These are phyloP conservation scores for Mesembrinibis cayennensis DNA, from an alignment of 2,113 vertebrate species.

Conservation along the genomic window DNA sequence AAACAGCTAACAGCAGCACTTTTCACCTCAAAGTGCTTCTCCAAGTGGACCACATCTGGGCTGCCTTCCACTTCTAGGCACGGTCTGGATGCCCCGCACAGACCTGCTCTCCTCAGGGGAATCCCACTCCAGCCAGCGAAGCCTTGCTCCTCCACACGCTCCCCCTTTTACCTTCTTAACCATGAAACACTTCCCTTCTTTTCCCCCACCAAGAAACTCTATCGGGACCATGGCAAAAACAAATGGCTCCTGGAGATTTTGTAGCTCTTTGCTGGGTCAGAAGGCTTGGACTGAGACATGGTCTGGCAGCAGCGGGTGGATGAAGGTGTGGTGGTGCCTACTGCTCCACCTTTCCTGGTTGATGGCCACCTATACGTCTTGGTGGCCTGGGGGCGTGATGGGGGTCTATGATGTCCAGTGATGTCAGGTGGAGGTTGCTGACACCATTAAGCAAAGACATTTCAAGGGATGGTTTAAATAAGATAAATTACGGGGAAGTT, in stretches of 20 bases:
- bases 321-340: not conserved
- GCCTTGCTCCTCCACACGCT: fast-evolving
- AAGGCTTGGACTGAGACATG: not conserved
- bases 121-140: not conserved
- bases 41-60: not conserved
- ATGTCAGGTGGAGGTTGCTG: not conserved
- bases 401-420: not conserved
- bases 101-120: not conserved
- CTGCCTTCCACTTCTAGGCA: not conserved
- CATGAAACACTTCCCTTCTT: not conserved
- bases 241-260: not conserved
- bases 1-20: not conserved
- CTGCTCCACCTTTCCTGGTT: not conserved
- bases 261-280: not conserved
- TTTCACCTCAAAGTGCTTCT: not conserved
- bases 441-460: not conserved
- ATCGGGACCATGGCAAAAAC: not conserved
- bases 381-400: fast-evolving
- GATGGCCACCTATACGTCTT: not conserved
- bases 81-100: not conserved
- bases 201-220: not conserved
- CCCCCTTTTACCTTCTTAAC: not conserved
- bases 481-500: not conserved
- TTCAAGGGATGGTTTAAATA: not conserved
- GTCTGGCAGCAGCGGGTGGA: not conserved